Base-by-base conservation (phyloP, 2,888 invertebrate species). In the Aspidiotus rigidus region DNA sequence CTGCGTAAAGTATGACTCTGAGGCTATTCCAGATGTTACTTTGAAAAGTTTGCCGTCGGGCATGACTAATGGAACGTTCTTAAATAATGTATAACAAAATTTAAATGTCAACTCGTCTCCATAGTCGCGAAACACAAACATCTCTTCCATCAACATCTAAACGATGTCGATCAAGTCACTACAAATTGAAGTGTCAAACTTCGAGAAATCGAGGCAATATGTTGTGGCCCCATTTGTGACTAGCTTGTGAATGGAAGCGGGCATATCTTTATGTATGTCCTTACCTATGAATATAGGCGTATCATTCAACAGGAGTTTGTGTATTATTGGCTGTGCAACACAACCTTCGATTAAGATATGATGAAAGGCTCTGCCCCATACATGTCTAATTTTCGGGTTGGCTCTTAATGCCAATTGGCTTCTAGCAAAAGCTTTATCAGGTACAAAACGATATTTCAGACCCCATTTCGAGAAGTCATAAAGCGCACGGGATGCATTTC, bases 251-350 rank as follows among this genome's bases (percentile, higher is more conserved):
- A 62, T 17, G 40, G n/a, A 8, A 39, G 15, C n/a, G 40, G 62
- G 62, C n/a, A 62, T 15, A 17, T 62, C 62, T 62, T 62, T 62
- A n/a, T 62, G 62, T 28, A 62, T 28, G 40, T 62, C 62, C n/a
- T n/a, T 8, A 10, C 62, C 62, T 9, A 62, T 39, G 28, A 17
- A 62, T 9, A 62, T 62, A 9, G 62, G 28, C 8, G 39, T 8
- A 8, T 16, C 28, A 10, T 8, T 9, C 10, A 8, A 10, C 62
- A 62, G 13, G 7, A 62, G 39, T n/a, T 8, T 8, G 9, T 62
- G 9, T 7, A 62, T 28, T 9, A 62, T 28, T 11, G 62, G 62
- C 40, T 62, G 62, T 8, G 62, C 62, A 17, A 62, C 28, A 17
- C 39, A 42, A 39, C 62, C 62, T 62, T 62, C 62, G 15, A 62